phyloP scores from a whole-genome alignment of 2,113 vertebrate species.

The Rallus limicola region DNA sequence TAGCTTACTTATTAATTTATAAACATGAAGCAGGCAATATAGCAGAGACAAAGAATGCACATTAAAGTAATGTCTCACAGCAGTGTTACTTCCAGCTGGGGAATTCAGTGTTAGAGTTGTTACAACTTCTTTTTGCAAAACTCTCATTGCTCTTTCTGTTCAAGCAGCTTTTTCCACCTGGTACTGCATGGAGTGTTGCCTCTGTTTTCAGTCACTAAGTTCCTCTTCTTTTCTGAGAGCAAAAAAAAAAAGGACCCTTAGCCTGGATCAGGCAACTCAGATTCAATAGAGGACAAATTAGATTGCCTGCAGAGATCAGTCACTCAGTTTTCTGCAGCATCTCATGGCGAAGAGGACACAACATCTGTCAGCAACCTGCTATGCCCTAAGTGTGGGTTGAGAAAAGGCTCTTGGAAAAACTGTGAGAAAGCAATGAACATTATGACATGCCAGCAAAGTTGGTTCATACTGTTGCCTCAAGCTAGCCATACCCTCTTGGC shows the following conservation, averaged over 20 bases:
- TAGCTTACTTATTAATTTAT: neutral
- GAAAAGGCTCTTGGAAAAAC: neutral
- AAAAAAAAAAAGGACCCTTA: neutral
- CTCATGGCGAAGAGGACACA: neutral
- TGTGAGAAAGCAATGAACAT: neutral
- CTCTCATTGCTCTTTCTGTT: neutral
- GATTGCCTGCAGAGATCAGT: neutral
- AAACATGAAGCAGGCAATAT: neutral
- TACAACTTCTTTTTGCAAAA: neutral
- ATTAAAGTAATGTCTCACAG: neutral
- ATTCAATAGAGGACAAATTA: neutral
- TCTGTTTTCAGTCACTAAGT: neutral
- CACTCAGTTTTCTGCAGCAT: neutral
- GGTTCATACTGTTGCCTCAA: neutral
- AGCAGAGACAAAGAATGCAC: neutral
- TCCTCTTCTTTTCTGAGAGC: neutral
- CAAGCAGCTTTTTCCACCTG: neutral
- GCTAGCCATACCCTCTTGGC: neutral
- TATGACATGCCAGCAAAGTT: neutral
- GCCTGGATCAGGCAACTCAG: neutral
- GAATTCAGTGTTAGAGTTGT: neutral
- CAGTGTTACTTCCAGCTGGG: neutral
- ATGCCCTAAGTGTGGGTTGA: neutral
- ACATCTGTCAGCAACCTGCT: neutral
- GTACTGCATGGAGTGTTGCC: neutral